Conservation (phyloP, 2,888 invertebrate species). For the Atethmia centrago region DNA sequence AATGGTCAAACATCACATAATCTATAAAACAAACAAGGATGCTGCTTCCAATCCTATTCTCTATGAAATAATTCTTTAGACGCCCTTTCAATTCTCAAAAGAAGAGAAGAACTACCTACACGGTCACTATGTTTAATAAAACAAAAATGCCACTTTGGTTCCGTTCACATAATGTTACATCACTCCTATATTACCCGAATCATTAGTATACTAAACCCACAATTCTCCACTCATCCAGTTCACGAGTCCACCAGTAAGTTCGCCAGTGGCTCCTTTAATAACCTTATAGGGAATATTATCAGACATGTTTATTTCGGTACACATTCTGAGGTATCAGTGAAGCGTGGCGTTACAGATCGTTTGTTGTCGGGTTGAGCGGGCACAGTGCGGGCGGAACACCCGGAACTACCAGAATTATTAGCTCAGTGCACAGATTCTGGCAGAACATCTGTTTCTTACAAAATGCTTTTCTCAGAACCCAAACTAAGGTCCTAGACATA, state of each 20-base stretch:
- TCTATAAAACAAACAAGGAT: too few relatives aligned
- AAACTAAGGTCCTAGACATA: background rate
- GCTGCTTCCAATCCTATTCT: too few relatives aligned
- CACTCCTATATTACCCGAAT: background rate
- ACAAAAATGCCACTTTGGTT: background rate
- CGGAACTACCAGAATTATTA: constrained; percentile 35
- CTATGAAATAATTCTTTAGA: background rate
- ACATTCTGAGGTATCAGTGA: constrained; percentile 20
- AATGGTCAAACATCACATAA: too few relatives aligned
- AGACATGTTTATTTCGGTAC: constrained; percentile 13
- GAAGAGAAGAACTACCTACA: too few relatives aligned
- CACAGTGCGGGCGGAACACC: constrained; percentile 22
- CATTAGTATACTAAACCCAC: background rate
- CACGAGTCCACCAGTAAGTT: background rate
- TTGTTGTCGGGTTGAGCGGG: constrained; percentile 24
- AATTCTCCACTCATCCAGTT: background rate
- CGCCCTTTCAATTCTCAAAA: background rate
- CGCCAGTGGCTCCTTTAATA: background rate
- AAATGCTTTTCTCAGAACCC: background rate
- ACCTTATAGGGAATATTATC: background rate
- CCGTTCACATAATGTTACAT: background rate
- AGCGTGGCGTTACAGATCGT: constrained; percentile 31
- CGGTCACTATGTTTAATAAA: too few relatives aligned
- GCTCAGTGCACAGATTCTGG: background rate
- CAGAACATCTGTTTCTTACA: constrained; percentile 32